Evolutionary conservation across 92 coral and sea anemone species (phyloP).

Genomic region (Parazoanthus atlanticus): DNA sequence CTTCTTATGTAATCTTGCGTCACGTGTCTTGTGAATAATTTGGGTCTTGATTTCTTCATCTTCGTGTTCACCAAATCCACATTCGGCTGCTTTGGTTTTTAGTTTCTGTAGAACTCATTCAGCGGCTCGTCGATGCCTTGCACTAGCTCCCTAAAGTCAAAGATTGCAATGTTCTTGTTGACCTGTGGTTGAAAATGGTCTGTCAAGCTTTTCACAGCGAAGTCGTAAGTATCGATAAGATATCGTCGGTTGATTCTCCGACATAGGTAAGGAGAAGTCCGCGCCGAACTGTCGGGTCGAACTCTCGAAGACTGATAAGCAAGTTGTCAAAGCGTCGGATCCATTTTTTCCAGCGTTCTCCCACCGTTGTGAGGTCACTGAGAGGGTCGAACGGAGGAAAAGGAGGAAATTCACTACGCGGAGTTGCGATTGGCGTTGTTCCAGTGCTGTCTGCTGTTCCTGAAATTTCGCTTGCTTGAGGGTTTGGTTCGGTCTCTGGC

Average conservation of each 20-base stretch:
- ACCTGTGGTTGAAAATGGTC: constrained; percentile 33
- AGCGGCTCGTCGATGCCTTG: constrained; percentile 40
- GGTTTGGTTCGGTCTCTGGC: background rate
- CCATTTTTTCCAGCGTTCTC: constrained; percentile 58
- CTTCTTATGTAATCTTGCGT: constrained; percentile 45
- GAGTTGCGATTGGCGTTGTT: constrained; percentile 30
- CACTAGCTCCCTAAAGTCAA: constrained; percentile 35
- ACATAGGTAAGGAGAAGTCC: constrained; percentile 52
- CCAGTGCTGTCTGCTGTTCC: constrained; percentile 11
- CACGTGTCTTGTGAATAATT: constrained; percentile 57
- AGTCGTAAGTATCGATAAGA: constrained; percentile 42
- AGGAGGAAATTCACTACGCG: constrained; percentile 61
- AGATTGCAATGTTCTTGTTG: constrained; percentile 49
- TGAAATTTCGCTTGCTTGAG: background rate
- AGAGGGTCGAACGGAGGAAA: constrained; percentile 60
- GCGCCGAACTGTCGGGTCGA: constrained; percentile 46
- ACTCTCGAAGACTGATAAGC: constrained; percentile 56
- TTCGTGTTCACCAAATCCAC: constrained; percentile 30
- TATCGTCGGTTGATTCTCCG: constrained; percentile 50
- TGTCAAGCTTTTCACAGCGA: constrained; percentile 36
- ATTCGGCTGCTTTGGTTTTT: constrained; percentile 46
- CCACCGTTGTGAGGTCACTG: constrained; percentile 50
- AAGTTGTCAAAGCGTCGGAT: constrained; percentile 51
- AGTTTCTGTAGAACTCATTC: constrained; percentile 37
- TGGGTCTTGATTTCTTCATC: constrained; percentile 47